Evolutionary conservation across 2,888 invertebrate species (phyloP), one percentile per base, ranked within the genome.

Genomic region (Myopa testacea): DNA sequence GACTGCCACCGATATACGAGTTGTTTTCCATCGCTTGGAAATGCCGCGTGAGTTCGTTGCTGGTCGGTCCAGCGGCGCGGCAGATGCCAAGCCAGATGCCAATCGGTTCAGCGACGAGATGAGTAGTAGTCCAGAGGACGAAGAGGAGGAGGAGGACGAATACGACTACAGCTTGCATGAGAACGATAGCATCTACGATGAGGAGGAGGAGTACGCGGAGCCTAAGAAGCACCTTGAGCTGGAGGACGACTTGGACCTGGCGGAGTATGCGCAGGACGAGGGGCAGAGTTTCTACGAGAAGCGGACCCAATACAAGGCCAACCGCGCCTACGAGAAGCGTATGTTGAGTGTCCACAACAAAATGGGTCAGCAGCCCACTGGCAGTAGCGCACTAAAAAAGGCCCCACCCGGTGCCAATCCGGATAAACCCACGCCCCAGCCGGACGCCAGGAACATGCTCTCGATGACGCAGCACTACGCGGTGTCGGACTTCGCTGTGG

Each of bases 1-100:
- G 19, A 99, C 99, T 0, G 99, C 98, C 10, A 99, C 99, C 0
- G 99, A 99, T 87, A 96, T 99, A 80, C 93, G 95, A 83, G 95
- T 99, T 2, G 95, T 98, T 1, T 97, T 98, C 90, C 96, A 97
- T 86, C 94, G 97, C 0, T 91, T 97, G 74, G 94, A 96, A 88
- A 93, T 95, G 93, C 93, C 94, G 26, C 91, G 90, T 79, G 86
- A 84, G 73, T 80, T 73, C 90, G 88, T 87, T 62, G 78, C 83
- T 0, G 79, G 77, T 1, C 78, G 79, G 1, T 80, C 76, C 38
- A 80, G 80, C n/a, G 74, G 62, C 34, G 79, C 78, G 72, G 81
- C 80, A 40, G 69, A 75, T n/a, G 60, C 26, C 58, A 86, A 85
- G 50, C 78, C 82, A 3, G 84, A 87, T 78, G 86, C 86, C 19